Percentiles rank a stretch among this genome's conserved stretches.
phyloP scores from a whole-genome alignment of 35 echinoderm and acorn worm genomes.

The Strongylocentrotus purpuratus region DNA sequence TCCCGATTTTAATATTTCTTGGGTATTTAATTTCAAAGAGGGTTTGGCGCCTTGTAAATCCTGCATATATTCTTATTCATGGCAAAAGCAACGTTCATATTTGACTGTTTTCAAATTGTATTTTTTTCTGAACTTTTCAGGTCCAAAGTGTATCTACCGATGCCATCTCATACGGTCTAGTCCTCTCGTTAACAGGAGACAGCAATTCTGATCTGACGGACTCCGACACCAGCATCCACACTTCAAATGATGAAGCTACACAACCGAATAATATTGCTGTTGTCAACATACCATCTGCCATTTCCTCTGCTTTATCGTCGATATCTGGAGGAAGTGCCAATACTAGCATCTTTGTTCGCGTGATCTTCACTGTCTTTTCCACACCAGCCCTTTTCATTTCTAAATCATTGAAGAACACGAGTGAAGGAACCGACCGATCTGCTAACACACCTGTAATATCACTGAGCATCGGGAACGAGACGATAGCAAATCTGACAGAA shows the following conservation, averaged over 20 bases:
- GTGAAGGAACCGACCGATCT: too few relatives aligned
- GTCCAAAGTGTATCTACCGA: neutral
- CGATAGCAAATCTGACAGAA: slow-evolving; percentile 3
- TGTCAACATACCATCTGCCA: neutral
- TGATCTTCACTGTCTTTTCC: neutral
- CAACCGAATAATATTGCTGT: neutral
- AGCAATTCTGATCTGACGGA: neutral
- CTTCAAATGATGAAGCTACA: neutral
- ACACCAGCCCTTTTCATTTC: slow-evolving; percentile 19
- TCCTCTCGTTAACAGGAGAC: neutral
- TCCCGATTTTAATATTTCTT: too few relatives aligned
- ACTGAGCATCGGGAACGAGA: neutral
- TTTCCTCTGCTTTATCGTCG: neutral
- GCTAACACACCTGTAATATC: slow-evolving; percentile 38
- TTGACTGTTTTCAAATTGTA: too few relatives aligned
- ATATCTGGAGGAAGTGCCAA: neutral
- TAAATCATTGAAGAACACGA: neutral
- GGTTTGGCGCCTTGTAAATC: too few relatives aligned
- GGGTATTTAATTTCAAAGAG: too few relatives aligned
- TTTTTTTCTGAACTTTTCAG: neutral
- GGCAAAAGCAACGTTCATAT: too few relatives aligned
- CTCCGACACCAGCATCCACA: neutral
- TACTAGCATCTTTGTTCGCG: neutral
- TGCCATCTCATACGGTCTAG: neutral
- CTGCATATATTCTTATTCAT: too few relatives aligned